Conservation (phyloP, 1,140 invertebrate species). For the Ooceraea biroi region DNA sequence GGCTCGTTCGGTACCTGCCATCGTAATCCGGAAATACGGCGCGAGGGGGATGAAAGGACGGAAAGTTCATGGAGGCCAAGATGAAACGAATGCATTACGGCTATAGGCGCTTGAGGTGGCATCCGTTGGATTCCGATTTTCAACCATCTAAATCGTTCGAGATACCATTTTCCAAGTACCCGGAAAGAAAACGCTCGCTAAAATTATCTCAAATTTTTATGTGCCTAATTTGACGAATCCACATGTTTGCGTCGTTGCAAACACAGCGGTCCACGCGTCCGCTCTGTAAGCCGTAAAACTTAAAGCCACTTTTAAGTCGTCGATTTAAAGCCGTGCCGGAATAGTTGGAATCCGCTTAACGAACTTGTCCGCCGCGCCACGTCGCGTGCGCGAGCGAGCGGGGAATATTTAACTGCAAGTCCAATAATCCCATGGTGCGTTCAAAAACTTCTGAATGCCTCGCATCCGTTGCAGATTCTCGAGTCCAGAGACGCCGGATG, state of each 20-base stretch:
- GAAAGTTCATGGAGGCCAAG: constrained; percentile 14
- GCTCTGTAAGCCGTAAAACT: too few relatives aligned
- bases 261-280: too few relatives aligned
- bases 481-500: neutral
- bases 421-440: constrained; percentile 25
- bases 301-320: constrained; percentile 48
- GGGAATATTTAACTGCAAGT: constrained; percentile 59
- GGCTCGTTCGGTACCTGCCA: constrained; percentile 42
- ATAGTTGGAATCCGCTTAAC: constrained; percentile 60
- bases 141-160: neutral
- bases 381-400: constrained; percentile 6
- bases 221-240: neutral
- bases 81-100: constrained; percentile 33
- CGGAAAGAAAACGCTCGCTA: neutral
- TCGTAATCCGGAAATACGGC: constrained; percentile 45
- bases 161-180: neutral
- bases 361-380: constrained; percentile 53
- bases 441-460: constrained; percentile 40
- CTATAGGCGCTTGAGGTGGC: too few relatives aligned
- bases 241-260: too few relatives aligned
- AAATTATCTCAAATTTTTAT: neutral
- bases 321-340: constrained; percentile 31
- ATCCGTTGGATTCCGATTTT: neutral
- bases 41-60: constrained; percentile 9
- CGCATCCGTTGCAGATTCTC: neutral